phyloP scores from a whole-genome alignment of 1,140 invertebrate genomes.

The Heliconius melpomene region DNA sequence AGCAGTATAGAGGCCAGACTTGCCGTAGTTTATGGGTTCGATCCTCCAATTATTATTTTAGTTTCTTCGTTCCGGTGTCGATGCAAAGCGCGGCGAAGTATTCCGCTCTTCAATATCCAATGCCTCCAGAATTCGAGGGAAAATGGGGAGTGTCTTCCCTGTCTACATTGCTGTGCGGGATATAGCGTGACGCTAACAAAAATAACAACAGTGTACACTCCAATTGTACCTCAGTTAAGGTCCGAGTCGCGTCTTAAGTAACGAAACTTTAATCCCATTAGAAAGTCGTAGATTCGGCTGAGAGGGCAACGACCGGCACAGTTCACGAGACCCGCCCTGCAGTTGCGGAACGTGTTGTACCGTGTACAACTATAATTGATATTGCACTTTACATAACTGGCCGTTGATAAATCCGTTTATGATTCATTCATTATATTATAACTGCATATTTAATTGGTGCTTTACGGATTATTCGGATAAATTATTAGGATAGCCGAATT shows the following conservation, averaged over 20 bases:
- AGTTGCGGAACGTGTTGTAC: constrained; percentile 59
- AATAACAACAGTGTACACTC: constrained; percentile 18
- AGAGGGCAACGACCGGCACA: constrained; percentile 69
- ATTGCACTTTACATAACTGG: constrained; percentile 46
- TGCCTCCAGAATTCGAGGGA: no score
- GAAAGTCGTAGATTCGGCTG: constrained; percentile 75
- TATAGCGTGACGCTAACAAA: no score
- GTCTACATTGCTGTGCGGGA: no score
- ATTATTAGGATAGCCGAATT: not conserved
- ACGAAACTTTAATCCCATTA: constrained; percentile 72
- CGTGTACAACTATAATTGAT: constrained; percentile 56
- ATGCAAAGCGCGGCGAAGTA: no score
- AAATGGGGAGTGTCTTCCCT: no score
- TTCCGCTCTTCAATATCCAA: no score
- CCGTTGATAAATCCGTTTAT: constrained; percentile 26
- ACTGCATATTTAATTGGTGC: not conserved
- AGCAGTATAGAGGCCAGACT: no score
- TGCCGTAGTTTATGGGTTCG: no score
- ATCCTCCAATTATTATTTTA: no score
- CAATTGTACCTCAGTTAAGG: constrained; percentile 51
- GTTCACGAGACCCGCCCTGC: constrained; percentile 62
- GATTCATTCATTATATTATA: constrained; percentile 3
- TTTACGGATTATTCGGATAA: not conserved
- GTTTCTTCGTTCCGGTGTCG: no score
- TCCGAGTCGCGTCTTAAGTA: constrained; percentile 56